These are phyloP conservation scores for Lysandra bellargus DNA, from an alignment of 2,888 invertebrate species.

Conservation along the genomic window DNA sequence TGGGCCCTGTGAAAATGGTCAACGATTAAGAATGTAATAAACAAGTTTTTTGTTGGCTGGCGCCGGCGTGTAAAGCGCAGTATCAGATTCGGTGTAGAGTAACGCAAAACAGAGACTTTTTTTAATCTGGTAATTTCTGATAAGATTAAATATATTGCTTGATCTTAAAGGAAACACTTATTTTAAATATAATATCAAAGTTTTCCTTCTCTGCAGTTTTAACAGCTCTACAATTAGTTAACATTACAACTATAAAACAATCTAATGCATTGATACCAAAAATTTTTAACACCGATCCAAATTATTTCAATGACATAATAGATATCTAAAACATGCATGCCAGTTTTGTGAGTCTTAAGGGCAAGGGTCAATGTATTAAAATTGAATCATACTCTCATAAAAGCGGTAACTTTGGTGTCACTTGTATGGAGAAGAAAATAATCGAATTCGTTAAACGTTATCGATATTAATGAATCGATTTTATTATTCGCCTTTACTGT, in stretches of 20 bases:
- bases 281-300: neutral
- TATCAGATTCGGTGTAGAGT: slow-evolving; percentile 18
- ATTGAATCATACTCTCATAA: neutral
- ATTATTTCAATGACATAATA: neutral
- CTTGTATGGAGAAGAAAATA: neutral
- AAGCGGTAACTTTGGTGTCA: slow-evolving; percentile 4
- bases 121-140: neutral
- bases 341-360: neutral
- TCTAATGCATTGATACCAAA: neutral
- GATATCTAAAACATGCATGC: neutral
- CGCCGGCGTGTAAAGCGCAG: slow-evolving; percentile 14
- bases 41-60: slow-evolving; percentile 21
- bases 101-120: slow-evolving; percentile 1
- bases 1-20: neutral
- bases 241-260: neutral
- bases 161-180: neutral
- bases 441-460: slow-evolving; percentile 24
- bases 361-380: neutral
- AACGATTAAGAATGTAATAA: slow-evolving; percentile 20
- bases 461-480: slow-evolving; percentile 24
- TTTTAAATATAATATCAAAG: neutral
- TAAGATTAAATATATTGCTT: neutral
- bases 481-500: neutral
- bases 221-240: neutral
- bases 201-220: too few relatives aligned